A percentile compares a stretch with the other conserved stretches of the same genome.
Evolutionary conservation across 1,140 invertebrate genomes (phyloP).

Genomic region (Trichonephila inaurata): DNA sequence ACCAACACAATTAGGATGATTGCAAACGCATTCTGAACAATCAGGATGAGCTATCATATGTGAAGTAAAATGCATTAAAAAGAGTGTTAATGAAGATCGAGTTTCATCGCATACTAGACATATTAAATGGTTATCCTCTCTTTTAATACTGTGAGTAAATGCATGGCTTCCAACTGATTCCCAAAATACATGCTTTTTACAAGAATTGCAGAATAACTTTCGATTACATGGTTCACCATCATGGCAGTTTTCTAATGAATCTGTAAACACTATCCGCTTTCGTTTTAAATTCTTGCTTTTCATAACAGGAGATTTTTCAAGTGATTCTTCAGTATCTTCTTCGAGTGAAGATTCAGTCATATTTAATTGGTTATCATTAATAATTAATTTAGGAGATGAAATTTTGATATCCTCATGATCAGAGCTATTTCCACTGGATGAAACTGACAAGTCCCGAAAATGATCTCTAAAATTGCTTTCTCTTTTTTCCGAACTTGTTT

Average conservation of each 20-base stretch:
- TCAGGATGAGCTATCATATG: conserved; percentile 35
- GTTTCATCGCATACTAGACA: conserved; percentile 43
- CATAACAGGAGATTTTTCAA: too few species aligned
- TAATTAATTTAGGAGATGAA: too few species aligned
- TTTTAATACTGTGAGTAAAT: conserved; percentile 40
- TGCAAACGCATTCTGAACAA: conserved; percentile 55
- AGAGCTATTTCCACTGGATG: too few species aligned
- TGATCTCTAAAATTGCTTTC: too few species aligned
- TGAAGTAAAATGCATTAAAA: conserved; percentile 57
- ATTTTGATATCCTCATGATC: too few species aligned
- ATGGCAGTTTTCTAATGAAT: conserved; percentile 79
- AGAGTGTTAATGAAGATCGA: neutral
- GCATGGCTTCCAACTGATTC: conserved; percentile 51
- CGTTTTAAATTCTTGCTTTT: neutral
- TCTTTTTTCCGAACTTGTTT: too few species aligned
- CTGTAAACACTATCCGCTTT: neutral
- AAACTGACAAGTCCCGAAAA: too few species aligned
- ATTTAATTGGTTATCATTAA: too few species aligned
- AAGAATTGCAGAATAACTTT: conserved; percentile 53
- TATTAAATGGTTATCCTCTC: neutral
- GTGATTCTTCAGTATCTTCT: too few species aligned
- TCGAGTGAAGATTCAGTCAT: too few species aligned
- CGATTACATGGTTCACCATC: neutral
- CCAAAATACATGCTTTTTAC: conserved; percentile 39
- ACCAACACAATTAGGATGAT: neutral